Evolutionary conservation across 2,113 vertebrate species (phyloP).

Genomic region (Felis chaus): DNA sequence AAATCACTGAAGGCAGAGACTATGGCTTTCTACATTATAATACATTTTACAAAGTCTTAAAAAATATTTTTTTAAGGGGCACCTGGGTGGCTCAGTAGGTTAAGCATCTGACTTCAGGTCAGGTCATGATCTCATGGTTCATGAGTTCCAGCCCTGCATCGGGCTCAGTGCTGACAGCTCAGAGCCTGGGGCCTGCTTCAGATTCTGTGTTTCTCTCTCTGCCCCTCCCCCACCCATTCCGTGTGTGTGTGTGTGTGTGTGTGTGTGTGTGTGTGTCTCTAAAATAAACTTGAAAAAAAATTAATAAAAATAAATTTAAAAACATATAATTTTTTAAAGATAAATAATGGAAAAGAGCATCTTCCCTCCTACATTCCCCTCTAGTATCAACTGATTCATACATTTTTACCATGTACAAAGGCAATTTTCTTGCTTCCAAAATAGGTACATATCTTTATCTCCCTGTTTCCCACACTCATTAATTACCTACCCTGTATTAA

Average conservation of each 20-base stretch:
- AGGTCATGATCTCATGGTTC: too few relatives aligned
- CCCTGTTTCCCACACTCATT: background rate
- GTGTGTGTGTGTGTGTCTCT: too few relatives aligned
- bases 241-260: too few relatives aligned
- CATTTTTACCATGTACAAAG: background rate
- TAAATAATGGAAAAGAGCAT: background rate
- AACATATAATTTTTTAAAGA: background rate
- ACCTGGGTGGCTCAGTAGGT: too few relatives aligned
- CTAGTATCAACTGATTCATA: background rate
- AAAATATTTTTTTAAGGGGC: background rate
- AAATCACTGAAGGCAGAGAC: background rate
- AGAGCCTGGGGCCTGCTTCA: too few relatives aligned
- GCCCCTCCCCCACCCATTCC: too few relatives aligned
- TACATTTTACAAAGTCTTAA: background rate
- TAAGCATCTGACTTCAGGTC: too few relatives aligned
- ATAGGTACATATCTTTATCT: background rate
- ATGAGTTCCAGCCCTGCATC: too few relatives aligned
- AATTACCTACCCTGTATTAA: conserved; percentile 61
- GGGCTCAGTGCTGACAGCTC: too few relatives aligned
- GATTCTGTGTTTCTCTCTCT: too few relatives aligned
- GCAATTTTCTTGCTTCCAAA: background rate
- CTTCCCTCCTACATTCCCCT: background rate
- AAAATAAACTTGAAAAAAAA: too few relatives aligned
- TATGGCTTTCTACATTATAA: background rate
- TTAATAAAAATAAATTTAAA: too few relatives aligned